Percentiles rank a stretch among this genome's conserved stretches.
Evolutionary conservation across 2,797 vertebrate species (phyloP).

Genomic region (Avahi laniger): DNA sequence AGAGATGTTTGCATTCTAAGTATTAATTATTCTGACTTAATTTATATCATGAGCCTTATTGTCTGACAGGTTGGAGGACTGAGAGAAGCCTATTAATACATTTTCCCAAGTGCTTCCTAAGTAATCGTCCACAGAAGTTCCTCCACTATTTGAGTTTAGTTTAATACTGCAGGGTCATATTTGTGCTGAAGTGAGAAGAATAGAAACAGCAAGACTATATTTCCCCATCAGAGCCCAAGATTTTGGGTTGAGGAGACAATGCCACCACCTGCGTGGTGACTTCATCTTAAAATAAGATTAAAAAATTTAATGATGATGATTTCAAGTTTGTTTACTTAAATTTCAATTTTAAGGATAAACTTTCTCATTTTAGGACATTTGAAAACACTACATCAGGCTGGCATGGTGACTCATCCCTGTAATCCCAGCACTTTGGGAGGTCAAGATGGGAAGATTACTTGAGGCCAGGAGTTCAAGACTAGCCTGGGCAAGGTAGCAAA

Average conservation of each 20-base stretch:
- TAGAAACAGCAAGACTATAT: neutral
- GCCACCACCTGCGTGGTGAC: accelerated
- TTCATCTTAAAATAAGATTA: too few relatives aligned
- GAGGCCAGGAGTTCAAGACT: too few relatives aligned
- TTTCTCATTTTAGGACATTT: neutral
- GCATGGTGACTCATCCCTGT: too few relatives aligned
- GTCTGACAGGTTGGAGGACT: neutral
- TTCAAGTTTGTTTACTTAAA: neutral
- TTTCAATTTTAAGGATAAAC: neutral
- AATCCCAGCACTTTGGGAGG: too few relatives aligned
- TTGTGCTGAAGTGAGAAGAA: neutral
- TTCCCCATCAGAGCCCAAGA: neutral
- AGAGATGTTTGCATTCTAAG: neutral
- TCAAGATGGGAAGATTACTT: too few relatives aligned
- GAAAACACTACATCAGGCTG: neutral
- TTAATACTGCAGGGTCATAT: neutral
- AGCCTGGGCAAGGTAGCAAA: too few relatives aligned
- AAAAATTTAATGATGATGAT: neutral
- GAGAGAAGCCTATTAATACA: neutral
- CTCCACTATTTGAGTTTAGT: neutral
- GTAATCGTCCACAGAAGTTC: neutral
- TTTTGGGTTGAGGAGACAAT: neutral
- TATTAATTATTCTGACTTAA: neutral
- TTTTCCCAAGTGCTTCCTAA: neutral
- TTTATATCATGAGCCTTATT: neutral